Evolutionary conservation across 2,113 vertebrate genomes (phyloP).

Genomic region (Fukomys damarensis): DNA sequence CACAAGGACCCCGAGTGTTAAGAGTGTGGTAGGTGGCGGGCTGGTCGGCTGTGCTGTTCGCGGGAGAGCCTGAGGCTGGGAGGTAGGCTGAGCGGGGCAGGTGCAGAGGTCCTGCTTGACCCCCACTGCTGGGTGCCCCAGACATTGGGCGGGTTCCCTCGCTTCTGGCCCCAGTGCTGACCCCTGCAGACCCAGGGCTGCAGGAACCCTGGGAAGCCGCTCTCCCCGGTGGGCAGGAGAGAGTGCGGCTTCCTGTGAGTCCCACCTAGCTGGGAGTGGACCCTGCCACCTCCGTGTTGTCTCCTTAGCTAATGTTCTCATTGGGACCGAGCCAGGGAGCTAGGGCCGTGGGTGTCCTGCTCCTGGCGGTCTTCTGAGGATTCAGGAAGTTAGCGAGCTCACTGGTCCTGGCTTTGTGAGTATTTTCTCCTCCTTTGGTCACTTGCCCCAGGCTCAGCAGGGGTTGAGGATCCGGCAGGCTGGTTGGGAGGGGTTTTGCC

Average conservation of each 20-base stretch:
- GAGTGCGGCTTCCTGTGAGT: not conserved
- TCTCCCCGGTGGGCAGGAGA: fast-evolving
- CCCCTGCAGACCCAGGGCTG: not conserved
- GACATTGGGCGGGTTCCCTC: fast-evolving
- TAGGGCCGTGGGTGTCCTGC: fast-evolving
- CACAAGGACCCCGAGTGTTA: not conserved
- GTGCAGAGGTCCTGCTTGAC: not conserved
- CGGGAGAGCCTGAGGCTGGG: not conserved
- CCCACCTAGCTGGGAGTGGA: fast-evolving
- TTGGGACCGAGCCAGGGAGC: fast-evolving
- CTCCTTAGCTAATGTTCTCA: not conserved
- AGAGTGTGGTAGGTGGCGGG: not conserved
- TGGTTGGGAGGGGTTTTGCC: slow-evolving; percentile 46
- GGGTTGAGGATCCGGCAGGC: not conserved
- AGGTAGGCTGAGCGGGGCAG: not conserved
- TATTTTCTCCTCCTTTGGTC: not conserved
- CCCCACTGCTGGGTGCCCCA: not conserved
- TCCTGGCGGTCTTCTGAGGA: fast-evolving
- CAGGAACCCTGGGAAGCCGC: not conserved
- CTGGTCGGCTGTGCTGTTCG: fast-evolving
- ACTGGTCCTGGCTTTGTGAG: fast-evolving
- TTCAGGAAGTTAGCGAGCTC: fast-evolving
- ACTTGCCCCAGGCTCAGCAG: not conserved
- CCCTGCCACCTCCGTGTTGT: fast-evolving
- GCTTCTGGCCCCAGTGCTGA: not conserved